These are phyloP conservation scores for Pseudobourletiella spinata DNA, from an alignment of 1,140 invertebrate genomes.

Conservation along the genomic window DNA sequence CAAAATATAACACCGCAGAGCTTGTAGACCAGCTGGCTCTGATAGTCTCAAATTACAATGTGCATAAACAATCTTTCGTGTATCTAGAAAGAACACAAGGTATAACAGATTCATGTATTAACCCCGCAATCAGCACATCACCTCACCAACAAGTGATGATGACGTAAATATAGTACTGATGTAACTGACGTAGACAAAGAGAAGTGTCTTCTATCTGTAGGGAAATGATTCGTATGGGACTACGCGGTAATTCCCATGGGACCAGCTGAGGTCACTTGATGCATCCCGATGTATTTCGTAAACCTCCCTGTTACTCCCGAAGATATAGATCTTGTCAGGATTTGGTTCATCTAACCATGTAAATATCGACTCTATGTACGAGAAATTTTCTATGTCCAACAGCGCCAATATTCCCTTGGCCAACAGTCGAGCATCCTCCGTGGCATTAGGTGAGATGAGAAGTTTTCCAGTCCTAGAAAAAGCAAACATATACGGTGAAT, in stretches of 20 bases:
- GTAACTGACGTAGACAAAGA: too few species aligned
- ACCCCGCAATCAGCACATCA: too few species aligned
- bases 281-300: slow-evolving; percentile 13
- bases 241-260: slow-evolving; percentile 3
- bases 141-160: too few species aligned
- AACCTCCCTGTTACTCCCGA: slow-evolving; percentile 22
- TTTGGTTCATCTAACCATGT: slow-evolving; percentile 16
- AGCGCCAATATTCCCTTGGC: not conserved
- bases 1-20: too few species aligned
- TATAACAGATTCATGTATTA: too few species aligned
- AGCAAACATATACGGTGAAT: not conserved
- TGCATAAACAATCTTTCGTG: too few species aligned
- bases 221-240: slow-evolving; percentile 11
- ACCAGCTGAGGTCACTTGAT: slow-evolving; percentile 1
- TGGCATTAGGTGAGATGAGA: slow-evolving; percentile 2
- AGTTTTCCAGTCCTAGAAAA: not conserved
- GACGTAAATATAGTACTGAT: too few species aligned
- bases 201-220: not conserved
- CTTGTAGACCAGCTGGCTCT: too few species aligned
- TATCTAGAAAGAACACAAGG: too few species aligned
- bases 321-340: slow-evolving; percentile 12
- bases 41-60: too few species aligned
- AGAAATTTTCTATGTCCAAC: slow-evolving; percentile 16
- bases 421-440: not conserved
- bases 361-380: slow-evolving; percentile 8